Conservation (phyloP, 1,140 invertebrate genomes). For the Dryas iulia region DNA sequence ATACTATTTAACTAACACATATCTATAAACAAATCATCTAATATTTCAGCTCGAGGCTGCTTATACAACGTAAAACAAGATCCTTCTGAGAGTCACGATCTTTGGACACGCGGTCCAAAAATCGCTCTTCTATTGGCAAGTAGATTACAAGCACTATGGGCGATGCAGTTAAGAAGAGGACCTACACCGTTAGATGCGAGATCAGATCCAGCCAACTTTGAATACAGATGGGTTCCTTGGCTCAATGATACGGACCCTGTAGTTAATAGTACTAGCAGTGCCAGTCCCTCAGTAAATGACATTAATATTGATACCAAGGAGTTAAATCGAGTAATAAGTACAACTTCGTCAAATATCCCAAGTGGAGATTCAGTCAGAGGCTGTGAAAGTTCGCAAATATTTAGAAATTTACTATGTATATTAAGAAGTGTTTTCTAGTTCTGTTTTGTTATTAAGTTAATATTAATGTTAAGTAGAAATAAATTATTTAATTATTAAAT, state of each 20-base stretch:
- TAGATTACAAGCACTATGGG: constrained; percentile 54
- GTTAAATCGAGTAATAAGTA: neutral
- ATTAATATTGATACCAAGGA: constrained; percentile 1
- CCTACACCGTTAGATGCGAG: constrained; percentile 35
- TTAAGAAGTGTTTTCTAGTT: constrained; percentile 52
- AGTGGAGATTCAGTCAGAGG: constrained; percentile 19
- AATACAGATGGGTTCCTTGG: constrained; percentile 65
- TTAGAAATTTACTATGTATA: constrained; percentile 61
- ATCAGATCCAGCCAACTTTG: constrained; percentile 56
- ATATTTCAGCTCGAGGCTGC: constrained; percentile 35
- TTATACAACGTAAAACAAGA: constrained; percentile 63
- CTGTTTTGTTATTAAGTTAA: constrained; percentile 22
- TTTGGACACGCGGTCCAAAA: constrained; percentile 53
- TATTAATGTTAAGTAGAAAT: constrained; percentile 4
- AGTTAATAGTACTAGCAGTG: constrained; percentile 12
- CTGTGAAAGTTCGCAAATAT: constrained; percentile 47
- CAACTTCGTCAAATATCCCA: neutral
- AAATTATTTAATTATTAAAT: too few species aligned
- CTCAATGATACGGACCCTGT: constrained; percentile 33
- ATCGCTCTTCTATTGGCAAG: constrained; percentile 51
- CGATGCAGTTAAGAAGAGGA: constrained; percentile 43
- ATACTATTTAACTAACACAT: too few species aligned
- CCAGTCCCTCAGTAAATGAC: neutral
- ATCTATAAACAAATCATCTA: neutral
- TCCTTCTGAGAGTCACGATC: constrained; percentile 59